phyloP scores from a whole-genome alignment of 2,888 invertebrate species.

The Himalopsyche japonica region DNA sequence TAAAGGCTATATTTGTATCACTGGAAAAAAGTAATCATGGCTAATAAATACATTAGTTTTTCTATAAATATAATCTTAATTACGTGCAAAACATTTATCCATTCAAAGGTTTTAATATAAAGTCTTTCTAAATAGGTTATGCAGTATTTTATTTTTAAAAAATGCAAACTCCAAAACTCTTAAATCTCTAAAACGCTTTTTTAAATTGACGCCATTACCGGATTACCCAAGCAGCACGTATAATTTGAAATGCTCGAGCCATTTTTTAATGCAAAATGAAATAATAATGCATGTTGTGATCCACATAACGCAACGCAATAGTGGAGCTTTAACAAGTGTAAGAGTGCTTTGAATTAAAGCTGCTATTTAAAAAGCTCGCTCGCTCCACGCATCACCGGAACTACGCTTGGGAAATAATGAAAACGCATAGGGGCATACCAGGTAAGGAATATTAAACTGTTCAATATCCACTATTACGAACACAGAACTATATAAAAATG shows the following conservation, averaged over 20 bases:
- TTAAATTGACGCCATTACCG: too few species aligned
- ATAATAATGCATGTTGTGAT: background rate
- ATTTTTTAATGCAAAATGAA: background rate
- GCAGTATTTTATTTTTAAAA: too few species aligned
- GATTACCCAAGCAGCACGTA: background rate
- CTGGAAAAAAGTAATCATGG: too few species aligned
- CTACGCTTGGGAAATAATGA: background rate
- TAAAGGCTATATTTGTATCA: too few species aligned
- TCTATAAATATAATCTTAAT: too few species aligned
- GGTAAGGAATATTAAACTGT: background rate
- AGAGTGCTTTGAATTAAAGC: slow-evolving; percentile 4
- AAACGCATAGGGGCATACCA: slow-evolving; percentile 6
- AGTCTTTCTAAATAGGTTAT: too few species aligned
- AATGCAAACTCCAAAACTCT: too few species aligned
- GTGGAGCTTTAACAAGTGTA: background rate
- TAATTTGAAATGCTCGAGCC: background rate
- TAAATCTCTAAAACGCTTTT: background rate
- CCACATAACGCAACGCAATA: background rate
- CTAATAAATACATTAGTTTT: too few species aligned
- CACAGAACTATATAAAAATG: too few species aligned
- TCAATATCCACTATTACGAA: background rate
- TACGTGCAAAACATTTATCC: too few species aligned
- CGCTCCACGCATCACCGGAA: background rate
- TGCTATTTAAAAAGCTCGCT: background rate
- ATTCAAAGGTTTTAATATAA: too few species aligned